Evolutionary conservation across 2,888 invertebrate genomes (phyloP).

Genomic region (Mycogona germanica): DNA sequence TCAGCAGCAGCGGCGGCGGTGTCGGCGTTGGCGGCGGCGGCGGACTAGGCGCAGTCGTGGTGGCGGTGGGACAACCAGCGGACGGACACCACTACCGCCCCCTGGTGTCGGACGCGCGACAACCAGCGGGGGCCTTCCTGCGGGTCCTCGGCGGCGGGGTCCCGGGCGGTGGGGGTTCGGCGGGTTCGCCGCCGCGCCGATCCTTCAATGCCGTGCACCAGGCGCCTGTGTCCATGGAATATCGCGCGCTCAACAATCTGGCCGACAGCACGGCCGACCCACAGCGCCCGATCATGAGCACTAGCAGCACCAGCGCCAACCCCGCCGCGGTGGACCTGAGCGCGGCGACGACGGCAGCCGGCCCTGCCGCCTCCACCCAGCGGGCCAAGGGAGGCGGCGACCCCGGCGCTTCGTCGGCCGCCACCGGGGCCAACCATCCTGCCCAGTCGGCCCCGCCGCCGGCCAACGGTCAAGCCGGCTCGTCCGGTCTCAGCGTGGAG

Average conservation of each 20-base stretch:
- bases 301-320: conserved; percentile 8
- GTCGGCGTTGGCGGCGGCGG: neutral
- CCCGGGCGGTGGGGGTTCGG: too few species aligned
- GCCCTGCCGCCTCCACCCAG: neutral
- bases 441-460: neutral
- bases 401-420: neutral
- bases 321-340: neutral
- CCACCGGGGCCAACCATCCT: neutral
- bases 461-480: conserved; percentile 17
- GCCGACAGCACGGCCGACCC: conserved; percentile 13
- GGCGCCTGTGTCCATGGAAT: conserved; percentile 17
- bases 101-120: too few species aligned
- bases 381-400: neutral
- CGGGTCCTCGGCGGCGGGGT: too few species aligned
- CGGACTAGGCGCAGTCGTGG: neutral
- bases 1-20: conserved; percentile 1
- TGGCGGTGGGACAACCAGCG: neutral
- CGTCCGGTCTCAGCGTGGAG: conserved; percentile 22
- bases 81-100: neutral
- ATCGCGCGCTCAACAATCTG: conserved; percentile 16
- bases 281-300: conserved; percentile 9
- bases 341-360: neutral
- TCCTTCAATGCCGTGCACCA: neutral
- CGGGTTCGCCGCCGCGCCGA: too few species aligned
- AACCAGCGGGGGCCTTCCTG: too few species aligned